Percentiles rank a stretch among this genome's conserved stretches.
Conservation (phyloP, 2,888 invertebrate species). For the Tupiocoris notatus region DNA sequence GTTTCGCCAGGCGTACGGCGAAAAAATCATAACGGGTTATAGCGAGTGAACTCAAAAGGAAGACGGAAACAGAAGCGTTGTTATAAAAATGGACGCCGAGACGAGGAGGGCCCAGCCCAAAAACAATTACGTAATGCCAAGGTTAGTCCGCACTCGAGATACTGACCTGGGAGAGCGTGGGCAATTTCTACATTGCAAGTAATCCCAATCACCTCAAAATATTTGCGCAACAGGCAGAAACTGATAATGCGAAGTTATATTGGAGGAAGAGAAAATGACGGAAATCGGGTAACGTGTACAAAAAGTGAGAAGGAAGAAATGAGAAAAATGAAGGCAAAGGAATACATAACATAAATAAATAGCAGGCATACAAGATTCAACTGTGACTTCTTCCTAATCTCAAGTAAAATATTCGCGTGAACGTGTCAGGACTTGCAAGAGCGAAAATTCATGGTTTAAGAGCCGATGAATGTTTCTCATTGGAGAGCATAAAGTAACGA, state of each 20-base stretch:
- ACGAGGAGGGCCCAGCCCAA: neutral
- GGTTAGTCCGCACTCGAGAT: slow-evolving; percentile 31
- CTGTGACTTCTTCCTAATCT: too few species aligned
- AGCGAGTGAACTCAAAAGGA: neutral
- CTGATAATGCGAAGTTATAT: slow-evolving; percentile 42
- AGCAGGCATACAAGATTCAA: too few species aligned
- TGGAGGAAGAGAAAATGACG: neutral
- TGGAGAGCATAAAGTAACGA: too few species aligned
- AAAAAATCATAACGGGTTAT: neutral
- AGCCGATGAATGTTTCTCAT: too few species aligned
- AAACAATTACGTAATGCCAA: slow-evolving; percentile 27
- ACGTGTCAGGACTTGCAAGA: too few species aligned
- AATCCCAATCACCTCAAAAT: slow-evolving; percentile 16
- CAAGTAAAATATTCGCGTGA: too few species aligned
- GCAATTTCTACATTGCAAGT: slow-evolving; percentile 12
- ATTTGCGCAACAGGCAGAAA: slow-evolving; percentile 27
- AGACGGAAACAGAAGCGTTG: neutral
- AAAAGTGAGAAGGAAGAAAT: neutral
- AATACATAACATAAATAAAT: neutral
- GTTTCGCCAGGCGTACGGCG: too few species aligned
- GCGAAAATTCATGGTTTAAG: too few species aligned
- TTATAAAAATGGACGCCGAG: neutral
- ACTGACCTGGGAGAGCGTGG: slow-evolving; percentile 26
- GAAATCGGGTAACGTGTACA: neutral
- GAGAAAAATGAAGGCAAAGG: neutral